Evolutionary conservation across 2,797 vertebrate genomes (phyloP).

Genomic region (Siniperca scherzeri): DNA sequence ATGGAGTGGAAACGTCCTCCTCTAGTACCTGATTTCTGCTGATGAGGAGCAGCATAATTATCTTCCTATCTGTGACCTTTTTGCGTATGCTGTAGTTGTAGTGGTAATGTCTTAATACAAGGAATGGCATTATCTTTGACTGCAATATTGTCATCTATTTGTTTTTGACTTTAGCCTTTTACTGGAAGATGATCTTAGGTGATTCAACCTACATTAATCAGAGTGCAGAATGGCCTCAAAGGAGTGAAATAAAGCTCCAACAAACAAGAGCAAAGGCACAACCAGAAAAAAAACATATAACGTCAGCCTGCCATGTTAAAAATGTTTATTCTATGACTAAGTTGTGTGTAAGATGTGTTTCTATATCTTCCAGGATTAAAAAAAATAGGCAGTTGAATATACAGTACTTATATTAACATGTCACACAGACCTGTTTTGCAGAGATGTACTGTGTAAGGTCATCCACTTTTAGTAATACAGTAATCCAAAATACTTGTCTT

Average conservation of each 20-base stretch:
- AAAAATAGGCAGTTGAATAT: neutral
- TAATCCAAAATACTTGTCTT: neutral
- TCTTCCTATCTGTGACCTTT: neutral
- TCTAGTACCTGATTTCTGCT: slow-evolving; percentile 9
- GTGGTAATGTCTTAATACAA: neutral
- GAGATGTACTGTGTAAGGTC: neutral
- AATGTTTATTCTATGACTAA: neutral
- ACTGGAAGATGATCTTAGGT: neutral
- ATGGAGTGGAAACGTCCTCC: slow-evolving; percentile 1
- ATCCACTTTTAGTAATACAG: neutral
- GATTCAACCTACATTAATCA: neutral
- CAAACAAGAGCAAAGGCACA: neutral
- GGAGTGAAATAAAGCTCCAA: neutral
- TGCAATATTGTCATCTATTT: neutral
- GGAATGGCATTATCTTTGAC: slow-evolving; percentile 4
- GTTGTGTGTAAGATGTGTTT: neutral
- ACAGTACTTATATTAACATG: neutral
- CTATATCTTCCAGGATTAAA: neutral
- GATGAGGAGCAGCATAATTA: slow-evolving; percentile 15
- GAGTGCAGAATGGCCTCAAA: neutral
- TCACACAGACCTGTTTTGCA: neutral
- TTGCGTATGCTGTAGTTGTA: neutral
- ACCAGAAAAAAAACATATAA: neutral
- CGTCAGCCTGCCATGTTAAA: neutral
- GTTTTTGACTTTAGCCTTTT: neutral